Percentiles rank a stretch among this genome's conserved stretches.
phyloP scores from a whole-genome alignment of 2,888 invertebrate species.

The Nesidiocoris tenuis region DNA sequence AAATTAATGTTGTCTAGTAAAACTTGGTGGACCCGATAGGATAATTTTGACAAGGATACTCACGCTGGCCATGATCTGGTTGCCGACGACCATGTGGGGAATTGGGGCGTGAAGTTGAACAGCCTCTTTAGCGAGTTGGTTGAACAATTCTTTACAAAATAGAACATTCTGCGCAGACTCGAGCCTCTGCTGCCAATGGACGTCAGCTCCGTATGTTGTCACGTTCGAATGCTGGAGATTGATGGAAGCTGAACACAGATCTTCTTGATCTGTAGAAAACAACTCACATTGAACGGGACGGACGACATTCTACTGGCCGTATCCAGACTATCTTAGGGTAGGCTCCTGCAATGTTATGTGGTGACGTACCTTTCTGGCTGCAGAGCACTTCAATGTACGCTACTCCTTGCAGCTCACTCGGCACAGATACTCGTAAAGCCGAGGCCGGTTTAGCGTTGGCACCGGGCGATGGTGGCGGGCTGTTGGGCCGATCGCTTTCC shows the following conservation, averaged over 20 bases:
- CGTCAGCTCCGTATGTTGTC: conserved; percentile 71
- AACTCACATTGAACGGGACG: neutral
- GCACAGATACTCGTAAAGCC: conserved; percentile 85
- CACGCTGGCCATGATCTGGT: conserved; percentile 93
- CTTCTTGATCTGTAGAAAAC: conserved; percentile 73
- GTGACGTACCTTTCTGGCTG: conserved; percentile 73
- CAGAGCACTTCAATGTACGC: conserved; percentile 95
- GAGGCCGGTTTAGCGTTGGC: conserved; percentile 64
- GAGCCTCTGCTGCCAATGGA: conserved; percentile 94
- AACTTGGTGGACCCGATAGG: too few relatives aligned
- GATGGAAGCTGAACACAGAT: conserved; percentile 79
- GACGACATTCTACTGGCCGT: neutral
- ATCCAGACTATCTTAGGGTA: too few relatives aligned
- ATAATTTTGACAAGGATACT: conserved; percentile 51
- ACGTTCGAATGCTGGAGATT: conserved; percentile 75
- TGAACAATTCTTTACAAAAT: conserved; percentile 94
- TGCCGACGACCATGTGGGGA: conserved; percentile 95
- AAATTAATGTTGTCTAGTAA: neutral
- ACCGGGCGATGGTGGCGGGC: conserved; percentile 58
- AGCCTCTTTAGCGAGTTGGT: conserved; percentile 90
- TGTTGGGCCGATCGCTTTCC: conserved; percentile 56
- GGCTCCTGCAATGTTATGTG: too few relatives aligned
- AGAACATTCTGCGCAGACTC: conserved; percentile 96
- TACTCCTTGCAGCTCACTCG: conserved; percentile 91
- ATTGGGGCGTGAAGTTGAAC: conserved; percentile 90